Conservation (phyloP, 2,888 invertebrate species). For the Magallana nippona region DNA sequence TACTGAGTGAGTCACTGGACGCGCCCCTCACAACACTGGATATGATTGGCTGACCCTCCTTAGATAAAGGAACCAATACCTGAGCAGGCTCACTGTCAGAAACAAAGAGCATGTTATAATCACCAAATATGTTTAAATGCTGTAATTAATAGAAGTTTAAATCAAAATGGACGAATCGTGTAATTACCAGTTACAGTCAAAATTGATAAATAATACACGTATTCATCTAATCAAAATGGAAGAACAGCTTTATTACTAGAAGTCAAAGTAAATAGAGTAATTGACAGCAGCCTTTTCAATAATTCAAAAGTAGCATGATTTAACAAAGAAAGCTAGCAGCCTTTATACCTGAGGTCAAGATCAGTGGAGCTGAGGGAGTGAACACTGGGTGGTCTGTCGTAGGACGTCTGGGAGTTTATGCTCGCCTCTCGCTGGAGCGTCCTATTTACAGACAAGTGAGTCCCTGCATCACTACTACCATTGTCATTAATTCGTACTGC, state of each 20-base stretch:
- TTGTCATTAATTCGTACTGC: neutral
- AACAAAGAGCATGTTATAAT: neutral
- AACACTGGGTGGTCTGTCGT: constrained; percentile 53
- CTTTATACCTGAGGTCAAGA: constrained; percentile 63
- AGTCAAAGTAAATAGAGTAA: too few relatives aligned
- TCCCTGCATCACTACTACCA: neutral
- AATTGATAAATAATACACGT: too few relatives aligned
- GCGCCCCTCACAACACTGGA: neutral
- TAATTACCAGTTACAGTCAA: too few relatives aligned
- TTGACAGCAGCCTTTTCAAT: too few relatives aligned
- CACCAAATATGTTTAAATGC: too few relatives aligned
- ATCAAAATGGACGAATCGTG: too few relatives aligned
- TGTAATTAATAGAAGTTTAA: too few relatives aligned
- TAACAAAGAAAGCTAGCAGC: neutral
- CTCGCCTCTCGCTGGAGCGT: constrained; percentile 56
- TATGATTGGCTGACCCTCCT: constrained; percentile 26
- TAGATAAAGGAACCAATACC: constrained; percentile 24
- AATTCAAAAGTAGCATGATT: neutral
- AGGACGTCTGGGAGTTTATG: constrained; percentile 57
- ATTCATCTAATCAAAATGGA: too few relatives aligned
- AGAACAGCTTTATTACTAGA: too few relatives aligned
- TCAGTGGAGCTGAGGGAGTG: constrained; percentile 68
- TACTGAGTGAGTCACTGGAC: constrained; percentile 10
- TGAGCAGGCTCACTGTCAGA: neutral
- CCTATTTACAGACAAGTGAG: neutral